These are phyloP conservation scores for Fabriciana adippe DNA, from an alignment of 2,888 invertebrate genomes.

Conservation along the genomic window DNA sequence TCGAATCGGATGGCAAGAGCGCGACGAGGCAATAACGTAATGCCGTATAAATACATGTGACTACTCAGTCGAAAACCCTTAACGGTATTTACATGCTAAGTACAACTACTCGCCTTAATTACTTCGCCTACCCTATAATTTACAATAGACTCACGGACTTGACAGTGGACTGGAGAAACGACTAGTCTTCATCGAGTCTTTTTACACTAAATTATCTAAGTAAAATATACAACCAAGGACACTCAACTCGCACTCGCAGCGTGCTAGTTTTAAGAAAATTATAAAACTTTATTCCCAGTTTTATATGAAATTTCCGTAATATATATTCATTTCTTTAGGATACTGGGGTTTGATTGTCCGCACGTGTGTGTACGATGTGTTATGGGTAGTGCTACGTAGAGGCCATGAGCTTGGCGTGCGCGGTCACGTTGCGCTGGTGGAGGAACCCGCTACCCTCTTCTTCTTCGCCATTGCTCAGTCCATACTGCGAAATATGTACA, in stretches of 20 bases:
- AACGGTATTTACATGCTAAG: slow-evolving; percentile 35
- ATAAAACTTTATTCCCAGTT: background rate
- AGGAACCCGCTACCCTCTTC: slow-evolving; percentile 88
- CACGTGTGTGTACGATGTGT: background rate
- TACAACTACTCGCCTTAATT: slow-evolving; percentile 20
- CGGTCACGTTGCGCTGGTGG: slow-evolving; percentile 92
- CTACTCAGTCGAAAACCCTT: slow-evolving; percentile 41
- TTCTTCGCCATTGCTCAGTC: slow-evolving; percentile 67
- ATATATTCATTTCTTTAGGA: background rate
- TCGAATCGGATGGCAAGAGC: slow-evolving; percentile 5
- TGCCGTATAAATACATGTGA: slow-evolving; percentile 36
- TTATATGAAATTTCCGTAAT: background rate
- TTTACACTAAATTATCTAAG: slow-evolving; percentile 17
- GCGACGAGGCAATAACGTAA: background rate
- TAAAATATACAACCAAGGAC: slow-evolving; percentile 26
- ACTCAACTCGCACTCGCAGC: background rate
- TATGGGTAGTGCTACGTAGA: slow-evolving; percentile 83
- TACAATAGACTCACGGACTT: slow-evolving; percentile 22
- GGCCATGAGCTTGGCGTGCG: slow-evolving; percentile 92
- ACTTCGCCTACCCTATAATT: slow-evolving; percentile 5
- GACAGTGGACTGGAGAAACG: slow-evolving; percentile 16
- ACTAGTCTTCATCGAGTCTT: slow-evolving; percentile 19
- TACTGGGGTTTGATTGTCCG: background rate
- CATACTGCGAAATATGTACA: slow-evolving; percentile 57
- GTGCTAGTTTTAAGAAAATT: background rate